Evolutionary conservation across 2,888 invertebrate species (phyloP).

Genomic region (Trissonchulus latispiculum): DNA sequence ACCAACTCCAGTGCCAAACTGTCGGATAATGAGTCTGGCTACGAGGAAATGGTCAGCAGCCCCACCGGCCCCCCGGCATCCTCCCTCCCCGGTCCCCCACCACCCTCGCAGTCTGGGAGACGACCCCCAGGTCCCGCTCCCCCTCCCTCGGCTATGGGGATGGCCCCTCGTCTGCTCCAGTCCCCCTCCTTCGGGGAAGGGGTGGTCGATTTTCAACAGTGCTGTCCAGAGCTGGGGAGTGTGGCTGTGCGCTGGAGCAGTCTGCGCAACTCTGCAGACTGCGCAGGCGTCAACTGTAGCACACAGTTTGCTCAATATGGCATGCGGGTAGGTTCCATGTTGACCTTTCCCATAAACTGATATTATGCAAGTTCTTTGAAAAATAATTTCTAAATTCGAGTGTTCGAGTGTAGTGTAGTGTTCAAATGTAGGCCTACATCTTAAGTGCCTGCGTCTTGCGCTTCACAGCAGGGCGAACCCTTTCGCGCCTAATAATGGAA

Average conservation of each 20-base stretch:
- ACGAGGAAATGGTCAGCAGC: constrained; percentile 37
- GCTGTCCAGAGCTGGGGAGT: constrained; percentile 66
- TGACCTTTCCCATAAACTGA: no score
- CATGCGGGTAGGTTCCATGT: not conserved
- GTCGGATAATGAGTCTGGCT: constrained; percentile 47
- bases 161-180: no score
- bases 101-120: no score
- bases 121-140: constrained; percentile 28
- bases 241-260: constrained; percentile 90
- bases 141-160: not conserved
- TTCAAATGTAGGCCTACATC: no score
- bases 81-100: no score
- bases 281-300: constrained; percentile 61
- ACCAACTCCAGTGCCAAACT: no score
- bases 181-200: not conserved
- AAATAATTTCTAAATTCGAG: no score
- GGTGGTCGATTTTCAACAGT: constrained; percentile 49
- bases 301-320: constrained; percentile 46
- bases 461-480: no score
- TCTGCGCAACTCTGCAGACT: constrained; percentile 71
- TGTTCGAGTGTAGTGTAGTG: no score
- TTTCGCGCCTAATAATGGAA: no score
- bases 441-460: no score
- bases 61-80: constrained; percentile 15
- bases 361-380: no score